These are phyloP conservation scores for Norana najaformis DNA, from an alignment of 2,888 invertebrate species.

Conservation along the genomic window DNA sequence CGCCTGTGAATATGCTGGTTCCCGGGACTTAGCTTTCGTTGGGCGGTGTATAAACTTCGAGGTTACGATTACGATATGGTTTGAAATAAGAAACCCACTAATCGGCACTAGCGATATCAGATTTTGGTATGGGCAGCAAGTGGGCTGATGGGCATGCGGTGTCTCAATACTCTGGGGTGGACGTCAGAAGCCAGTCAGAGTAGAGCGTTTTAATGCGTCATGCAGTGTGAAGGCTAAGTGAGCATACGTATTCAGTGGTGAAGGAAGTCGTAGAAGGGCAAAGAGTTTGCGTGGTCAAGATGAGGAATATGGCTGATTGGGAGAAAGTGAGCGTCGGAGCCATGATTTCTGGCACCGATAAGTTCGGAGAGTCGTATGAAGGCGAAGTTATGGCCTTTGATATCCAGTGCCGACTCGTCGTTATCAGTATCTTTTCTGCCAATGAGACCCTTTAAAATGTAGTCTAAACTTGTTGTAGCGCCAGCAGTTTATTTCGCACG, in stretches of 20 bases:
- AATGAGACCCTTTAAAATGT: neutral
- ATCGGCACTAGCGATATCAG: too few relatives aligned
- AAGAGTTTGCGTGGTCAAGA: neutral
- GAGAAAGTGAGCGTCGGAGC: neutral
- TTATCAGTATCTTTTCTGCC: constrained; percentile 21
- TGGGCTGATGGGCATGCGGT: too few relatives aligned
- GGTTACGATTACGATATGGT: too few relatives aligned
- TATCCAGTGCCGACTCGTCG: neutral
- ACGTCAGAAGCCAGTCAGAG: neutral
- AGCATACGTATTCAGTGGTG: neutral
- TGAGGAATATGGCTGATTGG: constrained; percentile 18
- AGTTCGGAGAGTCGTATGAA: neutral
- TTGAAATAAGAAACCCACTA: too few relatives aligned
- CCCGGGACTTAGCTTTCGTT: too few relatives aligned
- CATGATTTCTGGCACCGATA: neutral
- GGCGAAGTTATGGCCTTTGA: constrained; percentile 17
- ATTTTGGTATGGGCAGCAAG: too few relatives aligned
- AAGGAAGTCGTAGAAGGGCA: neutral
- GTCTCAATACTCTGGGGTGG: too few relatives aligned
- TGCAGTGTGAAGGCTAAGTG: neutral
- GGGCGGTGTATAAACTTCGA: too few relatives aligned
- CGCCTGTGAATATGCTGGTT: too few relatives aligned
- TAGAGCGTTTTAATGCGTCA: neutral
- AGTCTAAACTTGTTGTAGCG: neutral
- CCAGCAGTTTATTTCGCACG: neutral